These are phyloP conservation scores for Entomobrya multifasciata DNA, from an alignment of 2,888 invertebrate species.

Conservation along the genomic window DNA sequence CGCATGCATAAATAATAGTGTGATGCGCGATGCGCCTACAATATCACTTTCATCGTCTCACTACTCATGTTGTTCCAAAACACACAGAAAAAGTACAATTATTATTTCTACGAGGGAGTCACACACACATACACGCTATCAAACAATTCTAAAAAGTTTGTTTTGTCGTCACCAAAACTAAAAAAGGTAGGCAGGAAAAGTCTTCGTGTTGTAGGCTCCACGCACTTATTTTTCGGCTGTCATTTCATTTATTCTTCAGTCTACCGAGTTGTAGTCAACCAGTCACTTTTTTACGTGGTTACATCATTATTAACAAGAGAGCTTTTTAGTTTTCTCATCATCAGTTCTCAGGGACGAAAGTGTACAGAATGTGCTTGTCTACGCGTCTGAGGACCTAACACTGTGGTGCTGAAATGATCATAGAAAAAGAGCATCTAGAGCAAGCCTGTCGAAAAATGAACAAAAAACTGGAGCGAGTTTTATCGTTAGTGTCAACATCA, in stretches of 20 bases:
- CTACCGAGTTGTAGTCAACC: constrained; percentile 41
- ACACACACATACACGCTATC: neutral
- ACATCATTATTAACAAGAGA: constrained; percentile 40
- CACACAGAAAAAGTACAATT: neutral
- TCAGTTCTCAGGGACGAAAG: neutral
- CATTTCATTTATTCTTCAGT: constrained; percentile 49
- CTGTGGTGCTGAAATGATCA: neutral
- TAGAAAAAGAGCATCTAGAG: neutral
- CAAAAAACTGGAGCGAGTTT: constrained; percentile 57
- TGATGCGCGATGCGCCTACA: neutral
- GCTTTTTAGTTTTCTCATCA: constrained; percentile 24
- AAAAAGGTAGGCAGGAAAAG: constrained; percentile 32
- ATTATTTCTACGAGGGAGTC: neutral
- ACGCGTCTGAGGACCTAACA: constrained; percentile 4
- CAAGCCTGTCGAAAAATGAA: constrained; percentile 10
- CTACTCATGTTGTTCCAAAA: neutral
- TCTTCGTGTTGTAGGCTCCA: neutral
- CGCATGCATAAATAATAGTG: neutral
- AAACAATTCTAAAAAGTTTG: neutral
- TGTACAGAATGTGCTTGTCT: neutral
- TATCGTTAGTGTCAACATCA: constrained; percentile 57
- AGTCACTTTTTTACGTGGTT: constrained; percentile 36
- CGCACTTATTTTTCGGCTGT: neutral
- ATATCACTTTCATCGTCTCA: constrained; percentile 6
- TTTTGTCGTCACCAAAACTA: neutral